phyloP scores from a whole-genome alignment of 2,113 vertebrate species.

The Nesospiza acunhae region DNA sequence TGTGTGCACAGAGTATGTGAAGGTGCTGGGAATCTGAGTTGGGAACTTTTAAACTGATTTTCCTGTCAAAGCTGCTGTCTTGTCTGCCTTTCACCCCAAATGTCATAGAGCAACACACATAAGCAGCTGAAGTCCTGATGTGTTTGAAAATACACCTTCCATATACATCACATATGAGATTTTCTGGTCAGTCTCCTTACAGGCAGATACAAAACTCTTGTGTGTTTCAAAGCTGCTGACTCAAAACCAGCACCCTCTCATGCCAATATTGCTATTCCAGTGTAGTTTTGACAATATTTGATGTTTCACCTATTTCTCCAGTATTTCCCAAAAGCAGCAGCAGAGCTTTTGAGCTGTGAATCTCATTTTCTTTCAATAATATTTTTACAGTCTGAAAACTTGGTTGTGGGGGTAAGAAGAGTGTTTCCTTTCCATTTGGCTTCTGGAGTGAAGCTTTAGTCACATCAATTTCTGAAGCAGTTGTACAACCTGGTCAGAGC shows the following conservation, averaged over 20 bases:
- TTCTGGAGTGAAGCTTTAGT: not conserved
- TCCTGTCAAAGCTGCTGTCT: not conserved
- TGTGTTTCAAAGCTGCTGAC: not conserved
- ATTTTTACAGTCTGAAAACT: not conserved
- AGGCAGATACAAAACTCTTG: not conserved
- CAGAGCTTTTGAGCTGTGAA: not conserved
- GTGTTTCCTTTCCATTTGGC: not conserved
- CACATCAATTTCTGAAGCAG: not conserved
- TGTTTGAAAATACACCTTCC: not conserved
- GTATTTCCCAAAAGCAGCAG: not conserved
- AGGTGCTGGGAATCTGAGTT: not conserved
- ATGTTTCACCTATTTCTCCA: not conserved
- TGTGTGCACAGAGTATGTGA: not conserved
- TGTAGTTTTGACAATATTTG: fast-evolving
- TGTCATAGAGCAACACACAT: not conserved
- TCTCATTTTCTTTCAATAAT: not conserved
- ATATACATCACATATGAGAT: not conserved
- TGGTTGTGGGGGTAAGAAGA: not conserved
- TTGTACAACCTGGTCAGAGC: not conserved
- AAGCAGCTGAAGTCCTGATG: not conserved
- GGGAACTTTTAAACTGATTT: not conserved
- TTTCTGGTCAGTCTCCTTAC: not conserved
- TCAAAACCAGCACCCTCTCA: not conserved
- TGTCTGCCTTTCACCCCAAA: not conserved
- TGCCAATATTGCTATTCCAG: not conserved